These are phyloP conservation scores for Eurois occulta DNA, from an alignment of 2,888 invertebrate species.

Conservation along the genomic window DNA sequence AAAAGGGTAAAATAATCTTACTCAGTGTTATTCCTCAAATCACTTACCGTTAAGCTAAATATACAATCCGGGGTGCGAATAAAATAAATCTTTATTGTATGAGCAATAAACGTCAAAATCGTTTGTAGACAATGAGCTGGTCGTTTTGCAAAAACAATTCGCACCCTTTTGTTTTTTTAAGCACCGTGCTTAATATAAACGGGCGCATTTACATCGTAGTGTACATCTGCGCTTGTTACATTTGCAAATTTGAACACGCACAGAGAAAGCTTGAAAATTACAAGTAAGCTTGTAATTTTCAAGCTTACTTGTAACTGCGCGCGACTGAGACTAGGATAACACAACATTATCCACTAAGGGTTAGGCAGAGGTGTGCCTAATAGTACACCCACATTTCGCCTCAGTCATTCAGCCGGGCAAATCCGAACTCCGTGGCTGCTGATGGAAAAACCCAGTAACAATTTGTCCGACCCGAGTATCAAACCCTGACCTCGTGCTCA, in stretches of 20 bases:
- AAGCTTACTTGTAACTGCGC: too few species aligned
- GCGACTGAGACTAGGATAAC: too few species aligned
- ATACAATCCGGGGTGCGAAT: constrained; percentile 36
- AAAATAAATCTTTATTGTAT: constrained; percentile 61
- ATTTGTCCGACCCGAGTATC: too few species aligned
- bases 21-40: constrained; percentile 53
- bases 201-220: constrained; percentile 62
- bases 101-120: constrained; percentile 63
- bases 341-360: too few species aligned
- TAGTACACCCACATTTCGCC: too few species aligned
- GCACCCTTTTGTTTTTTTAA: constrained; percentile 73
- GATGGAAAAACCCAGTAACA: too few species aligned
- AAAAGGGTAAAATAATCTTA: constrained; percentile 36
- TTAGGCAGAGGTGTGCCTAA: too few species aligned
- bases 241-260: not conserved
- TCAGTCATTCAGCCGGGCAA: too few species aligned
- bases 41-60: constrained; percentile 54
- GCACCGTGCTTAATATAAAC: constrained; percentile 64
- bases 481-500: too few species aligned
- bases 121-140: constrained; percentile 54
- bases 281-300: too few species aligned
- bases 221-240: not conserved
- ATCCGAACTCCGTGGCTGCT: too few species aligned
- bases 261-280: too few species aligned
- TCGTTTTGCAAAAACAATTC: constrained; percentile 72